Percentiles rank a stretch among this genome's conserved stretches.
Conservation (phyloP, 2,888 invertebrate genomes). For the Calameuta pallipes region DNA sequence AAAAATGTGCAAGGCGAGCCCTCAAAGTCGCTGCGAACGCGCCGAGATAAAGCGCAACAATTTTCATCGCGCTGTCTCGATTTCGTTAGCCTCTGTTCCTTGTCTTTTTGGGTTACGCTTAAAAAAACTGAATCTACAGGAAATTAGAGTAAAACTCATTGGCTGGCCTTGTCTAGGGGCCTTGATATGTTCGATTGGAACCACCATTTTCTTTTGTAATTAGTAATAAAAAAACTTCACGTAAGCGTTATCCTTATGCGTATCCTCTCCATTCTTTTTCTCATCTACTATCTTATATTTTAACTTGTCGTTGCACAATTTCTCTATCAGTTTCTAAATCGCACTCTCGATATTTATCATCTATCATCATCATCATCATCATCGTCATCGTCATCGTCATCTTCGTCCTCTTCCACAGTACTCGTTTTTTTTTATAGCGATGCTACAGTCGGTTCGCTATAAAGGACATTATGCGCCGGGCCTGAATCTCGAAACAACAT, state of each 20-base stretch:
- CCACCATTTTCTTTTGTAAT: slow-evolving; percentile 31
- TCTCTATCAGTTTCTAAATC: background rate
- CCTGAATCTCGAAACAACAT: background rate
- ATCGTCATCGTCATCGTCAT: background rate
- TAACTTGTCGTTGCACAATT: background rate
- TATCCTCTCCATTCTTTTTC: background rate
- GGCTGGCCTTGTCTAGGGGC: slow-evolving; percentile 46
- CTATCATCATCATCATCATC: no score
- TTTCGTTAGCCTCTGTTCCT: background rate
- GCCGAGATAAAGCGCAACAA: slow-evolving; percentile 11
- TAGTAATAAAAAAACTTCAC: background rate
- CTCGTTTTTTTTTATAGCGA: background rate
- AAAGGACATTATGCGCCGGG: no score
- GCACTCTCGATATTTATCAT: background rate
- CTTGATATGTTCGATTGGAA: slow-evolving; percentile 59
- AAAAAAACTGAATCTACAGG: slow-evolving; percentile 48
- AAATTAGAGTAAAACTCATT: slow-evolving; percentile 47
- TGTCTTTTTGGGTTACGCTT: background rate
- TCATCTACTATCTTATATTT: background rate
- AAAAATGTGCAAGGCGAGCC: slow-evolving; percentile 18
- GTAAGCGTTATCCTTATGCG: background rate
- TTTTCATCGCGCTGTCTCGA: background rate
- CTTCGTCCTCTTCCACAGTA: background rate
- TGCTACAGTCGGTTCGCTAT: no score
- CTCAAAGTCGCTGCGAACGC: slow-evolving; percentile 26